Conservation (phyloP, 1,140 invertebrate genomes). For the Lepidurus arcticus region DNA sequence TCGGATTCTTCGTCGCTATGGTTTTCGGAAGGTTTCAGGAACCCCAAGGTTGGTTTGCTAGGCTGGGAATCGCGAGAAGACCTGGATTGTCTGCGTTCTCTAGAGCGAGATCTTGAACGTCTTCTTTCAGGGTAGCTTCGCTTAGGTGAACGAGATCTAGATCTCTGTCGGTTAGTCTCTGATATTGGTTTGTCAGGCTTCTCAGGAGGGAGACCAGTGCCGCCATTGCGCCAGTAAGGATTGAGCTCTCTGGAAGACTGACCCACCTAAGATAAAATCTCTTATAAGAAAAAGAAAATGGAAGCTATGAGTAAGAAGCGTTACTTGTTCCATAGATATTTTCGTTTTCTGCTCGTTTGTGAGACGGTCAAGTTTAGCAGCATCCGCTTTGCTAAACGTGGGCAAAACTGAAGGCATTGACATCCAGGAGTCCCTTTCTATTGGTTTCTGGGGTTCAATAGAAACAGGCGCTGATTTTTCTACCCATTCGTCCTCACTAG, state of each 20-base stretch:
- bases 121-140: not conserved
- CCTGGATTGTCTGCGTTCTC: not conserved
- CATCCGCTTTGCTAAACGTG: slow-evolving; percentile 39
- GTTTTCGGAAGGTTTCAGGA: not conserved
- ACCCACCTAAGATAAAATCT: slow-evolving; percentile 53
- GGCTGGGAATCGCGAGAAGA: not conserved
- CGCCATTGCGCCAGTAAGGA: slow-evolving; percentile 87
- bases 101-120: not conserved
- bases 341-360: slow-evolving; percentile 50
- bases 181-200: not conserved
- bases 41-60: not conserved
- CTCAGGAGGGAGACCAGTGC: slow-evolving; percentile 62
- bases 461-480: slow-evolving; percentile 37
- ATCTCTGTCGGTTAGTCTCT: not conserved
- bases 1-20: not conserved
- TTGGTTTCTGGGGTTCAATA: slow-evolving; percentile 29
- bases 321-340: slow-evolving; percentile 45
- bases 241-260: slow-evolving; percentile 74
- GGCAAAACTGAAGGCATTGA: slow-evolving; percentile 49
- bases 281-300: not conserved
- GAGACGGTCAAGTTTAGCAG: not conserved
- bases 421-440: slow-evolving; percentile 50
- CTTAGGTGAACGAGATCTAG: not conserved
- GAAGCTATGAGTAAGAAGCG: not conserved
- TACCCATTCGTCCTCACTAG: slow-evolving; percentile 50